Evolutionary conservation across 2,113 vertebrate species (phyloP), one percentile per base, ranked within the genome.

Genomic region (Xiphophorus maculatus): DNA sequence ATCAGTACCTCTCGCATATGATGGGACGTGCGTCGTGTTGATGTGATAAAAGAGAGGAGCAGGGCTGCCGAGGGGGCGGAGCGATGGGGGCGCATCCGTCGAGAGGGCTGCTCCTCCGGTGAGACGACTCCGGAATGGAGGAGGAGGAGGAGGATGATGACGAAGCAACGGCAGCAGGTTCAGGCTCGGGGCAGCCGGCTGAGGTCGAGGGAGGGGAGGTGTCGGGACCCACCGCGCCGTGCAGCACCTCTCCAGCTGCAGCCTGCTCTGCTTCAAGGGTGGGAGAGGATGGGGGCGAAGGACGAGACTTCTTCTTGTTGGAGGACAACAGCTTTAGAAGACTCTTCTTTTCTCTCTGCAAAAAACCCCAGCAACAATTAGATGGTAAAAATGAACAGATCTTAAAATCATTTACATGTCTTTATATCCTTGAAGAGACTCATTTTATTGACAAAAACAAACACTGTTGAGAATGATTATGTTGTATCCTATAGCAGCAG

Each of bases 341-440:
- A 44, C 97, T 96, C 51, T 98, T 99, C 87, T 97, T 99, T 90
- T 99, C 98, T 90, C 97, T 97, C 98, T 99, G 93, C 51, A 62
- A 73, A 40, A 35, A 66, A 29, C 30, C 30, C 32, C 44, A 77
- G 60, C 33, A 54, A 4, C 14, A 37, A 29, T 28, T 9, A 15
- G 8, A 15, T 17, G 27, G 28, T 9, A 29, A 3, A 10, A 8
- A 28, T 1, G 0, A 12, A 10, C 33, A 32, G 3, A 32, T 19
- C 10, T 48, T 19, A 6, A 19, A 48, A 48, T 19, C 17, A 48
- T 64, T 64, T 33, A 25, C 51, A 25, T 48, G 44, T n/a, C 25
- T n/a, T n/a, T 6, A 11, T n/a, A 10, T 58, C 25, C 2, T 22
- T 58, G 1, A 11, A 58, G 51, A 19, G 17, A 17, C 8, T 58